A percentile compares a stretch with the other conserved stretches of the same genome.
Evolutionary conservation across 2,113 vertebrate species (phyloP).

Genomic region (Onychostoma macrolepis): DNA sequence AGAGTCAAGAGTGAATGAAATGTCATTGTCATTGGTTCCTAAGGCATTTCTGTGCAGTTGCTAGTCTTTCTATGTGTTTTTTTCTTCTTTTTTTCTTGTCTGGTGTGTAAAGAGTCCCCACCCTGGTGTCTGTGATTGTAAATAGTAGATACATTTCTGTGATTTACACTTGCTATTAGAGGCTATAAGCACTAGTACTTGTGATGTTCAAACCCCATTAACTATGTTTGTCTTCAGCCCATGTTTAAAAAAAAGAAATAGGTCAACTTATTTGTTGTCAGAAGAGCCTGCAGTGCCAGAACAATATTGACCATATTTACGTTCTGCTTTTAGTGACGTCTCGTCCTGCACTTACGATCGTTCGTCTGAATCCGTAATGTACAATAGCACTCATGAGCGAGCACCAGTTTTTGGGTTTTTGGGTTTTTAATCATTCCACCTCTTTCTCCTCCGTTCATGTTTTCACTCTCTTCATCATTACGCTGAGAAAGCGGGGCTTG

Average conservation of each 20-base stretch:
- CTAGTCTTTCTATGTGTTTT: not conserved
- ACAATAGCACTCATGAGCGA: constrained; percentile 8
- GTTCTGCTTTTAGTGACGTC: not conserved
- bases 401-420: not conserved
- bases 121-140: not conserved
- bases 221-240: not conserved
- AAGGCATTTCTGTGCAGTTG: too few species aligned
- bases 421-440: constrained; percentile 26
- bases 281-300: not conserved
- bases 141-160: not conserved
- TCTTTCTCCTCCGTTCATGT: constrained; percentile 21
- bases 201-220: not conserved
- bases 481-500: not conserved
- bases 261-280: not conserved
- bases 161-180: not conserved
- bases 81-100: not conserved
- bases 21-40: too few species aligned
- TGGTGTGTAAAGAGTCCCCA: not conserved
- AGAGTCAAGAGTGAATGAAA: too few species aligned
- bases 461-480: constrained; percentile 8
- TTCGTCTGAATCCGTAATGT: constrained; percentile 15
- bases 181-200: not conserved
- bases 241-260: not conserved
- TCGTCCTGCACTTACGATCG: not conserved
- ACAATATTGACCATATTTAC: not conserved